Evolutionary conservation across 2,888 invertebrate species (phyloP), one percentile per base, ranked within the genome.

Genomic region (Artemia sp.): DNA sequence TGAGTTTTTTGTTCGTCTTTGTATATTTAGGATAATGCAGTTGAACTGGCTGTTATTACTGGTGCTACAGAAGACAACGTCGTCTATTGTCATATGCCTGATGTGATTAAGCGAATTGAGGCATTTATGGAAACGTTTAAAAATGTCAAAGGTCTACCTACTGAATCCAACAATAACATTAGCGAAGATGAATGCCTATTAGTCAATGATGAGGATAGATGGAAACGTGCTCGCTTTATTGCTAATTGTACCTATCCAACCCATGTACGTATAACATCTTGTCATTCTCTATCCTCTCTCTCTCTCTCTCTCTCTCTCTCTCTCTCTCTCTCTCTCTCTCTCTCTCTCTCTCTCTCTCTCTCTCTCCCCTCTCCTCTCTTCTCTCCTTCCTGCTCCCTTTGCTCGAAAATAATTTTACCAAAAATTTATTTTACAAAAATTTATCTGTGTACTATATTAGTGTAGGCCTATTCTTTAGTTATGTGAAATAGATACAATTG

Each of bases 81-180:
- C 64, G 10, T 58, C 64, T 58, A 58, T 24, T 58, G 64, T 58
- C 64, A 58, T 58, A 8, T n/a, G 9, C 64, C 64, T 19, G 64
- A 58, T 19, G 24, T 24, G 24, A 8, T 58, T n/a, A 24, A n/a
- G 9, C 64, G 64, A 11, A 19, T 58, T 8, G 64, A 58, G 24
- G 24, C 19, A 24, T 58, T 58, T 24, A 58, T 58, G 64, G 64
- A 58, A 10, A 19, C 64, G 14, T 58, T 58, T 24, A 58, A 58
- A 58, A 58, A n/a, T 58, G 14, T 58, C 14, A 58, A 24, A 11
- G 64, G 64, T 19, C 64, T 58, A n/a, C 64, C 64, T 24, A 24
- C 19, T n/a, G 64, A 58, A 58, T 19, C 64, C 8, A 58, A 58
- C 64, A 58, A 58, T 24, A 58, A 58, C 11, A 8, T 58, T n/a